phyloP scores from a whole-genome alignment of 2,888 invertebrate genomes.

The Limnephilus lunatus region DNA sequence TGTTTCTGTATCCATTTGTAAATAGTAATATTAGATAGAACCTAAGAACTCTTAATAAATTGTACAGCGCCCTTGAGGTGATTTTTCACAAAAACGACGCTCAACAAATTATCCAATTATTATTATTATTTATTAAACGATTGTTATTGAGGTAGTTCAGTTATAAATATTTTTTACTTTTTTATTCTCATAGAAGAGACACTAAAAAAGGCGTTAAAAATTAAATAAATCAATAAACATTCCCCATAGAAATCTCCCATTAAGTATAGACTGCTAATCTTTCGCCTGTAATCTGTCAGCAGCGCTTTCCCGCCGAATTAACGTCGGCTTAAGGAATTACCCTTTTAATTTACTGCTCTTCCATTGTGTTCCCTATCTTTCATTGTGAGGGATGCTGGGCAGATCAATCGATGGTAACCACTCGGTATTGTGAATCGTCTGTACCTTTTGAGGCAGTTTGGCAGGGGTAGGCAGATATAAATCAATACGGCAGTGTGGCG shows the following conservation, averaged over 20 bases:
- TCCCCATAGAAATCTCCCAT: neutral
- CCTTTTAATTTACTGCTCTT: slow-evolving; percentile 24
- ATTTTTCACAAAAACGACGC: too few species aligned
- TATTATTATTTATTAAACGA: too few species aligned
- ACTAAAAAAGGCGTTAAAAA: too few species aligned
- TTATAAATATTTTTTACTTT: too few species aligned
- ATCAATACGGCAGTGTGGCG: slow-evolving; percentile 29
- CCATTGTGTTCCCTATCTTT: neutral
- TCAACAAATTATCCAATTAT: too few species aligned
- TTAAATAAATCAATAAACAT: neutral
- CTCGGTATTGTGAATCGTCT: neutral
- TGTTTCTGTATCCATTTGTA: too few species aligned
- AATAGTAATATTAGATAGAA: too few species aligned
- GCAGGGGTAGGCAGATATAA: slow-evolving; percentile 28
- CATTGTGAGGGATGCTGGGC: neutral
- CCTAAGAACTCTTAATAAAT: too few species aligned
- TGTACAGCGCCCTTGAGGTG: too few species aligned
- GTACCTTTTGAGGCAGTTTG: neutral
- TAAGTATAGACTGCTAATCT: neutral
- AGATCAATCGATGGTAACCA: neutral
- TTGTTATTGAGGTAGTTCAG: too few species aligned
- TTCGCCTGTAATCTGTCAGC: neutral
- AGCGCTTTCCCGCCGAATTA: slow-evolving; percentile 23
- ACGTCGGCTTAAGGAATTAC: slow-evolving; percentile 9
- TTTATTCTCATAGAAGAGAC: too few species aligned